Base-by-base conservation (phyloP, 2,888 invertebrate genomes). In the Epistrophe eligans region DNA sequence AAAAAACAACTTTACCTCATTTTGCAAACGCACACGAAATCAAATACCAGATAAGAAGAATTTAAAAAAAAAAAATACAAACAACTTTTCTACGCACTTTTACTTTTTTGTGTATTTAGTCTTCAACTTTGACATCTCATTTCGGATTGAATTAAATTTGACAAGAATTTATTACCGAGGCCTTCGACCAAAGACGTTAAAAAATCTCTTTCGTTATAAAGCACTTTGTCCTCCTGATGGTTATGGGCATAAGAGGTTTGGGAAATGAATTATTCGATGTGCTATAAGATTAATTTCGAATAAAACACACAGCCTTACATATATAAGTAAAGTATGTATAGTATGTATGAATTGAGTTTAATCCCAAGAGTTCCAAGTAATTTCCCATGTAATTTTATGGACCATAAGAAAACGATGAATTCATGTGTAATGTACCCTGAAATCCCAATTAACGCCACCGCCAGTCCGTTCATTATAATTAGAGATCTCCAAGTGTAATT, bases 361-460 rank as follows among this genome's bases (percentile, higher is more conserved):
- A 40, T 43, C 9, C 40, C 24, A 9, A 62, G 43, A n/a, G 48
- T 48, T 64, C 6, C 17, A 79, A 84, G 70, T 57, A 79, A 79
- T 84, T 74, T 79, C 62, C 73, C 79, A 38, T 57, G 79, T 71
- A 71, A 28, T 76, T 84, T 84, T 76, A 77, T 84, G 80, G 66
- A 67, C 60, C 80, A 71, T 72, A 60, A 80, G 45, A 67, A 55
- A 66, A 48, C 71, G 71, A 80, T 76, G 80, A 79, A 84, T 84
- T 76, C 58, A 48, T 50, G 71, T 8, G 64, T 77, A 80, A 80
- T 77, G 80, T 80, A 45, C 71, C 80, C 76, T 74, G 50, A 84
- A 84, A 84, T 84, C 80, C 72, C 72, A 80, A 84, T 84, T 84
- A 84, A 80, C 71, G 76, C 80, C 71, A 50, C 35, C 19, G 66